Evolutionary conservation across 1,140 invertebrate genomes (phyloP), one percentile per base, ranked within the genome.

Genomic region (Drosophila sp.): DNA sequence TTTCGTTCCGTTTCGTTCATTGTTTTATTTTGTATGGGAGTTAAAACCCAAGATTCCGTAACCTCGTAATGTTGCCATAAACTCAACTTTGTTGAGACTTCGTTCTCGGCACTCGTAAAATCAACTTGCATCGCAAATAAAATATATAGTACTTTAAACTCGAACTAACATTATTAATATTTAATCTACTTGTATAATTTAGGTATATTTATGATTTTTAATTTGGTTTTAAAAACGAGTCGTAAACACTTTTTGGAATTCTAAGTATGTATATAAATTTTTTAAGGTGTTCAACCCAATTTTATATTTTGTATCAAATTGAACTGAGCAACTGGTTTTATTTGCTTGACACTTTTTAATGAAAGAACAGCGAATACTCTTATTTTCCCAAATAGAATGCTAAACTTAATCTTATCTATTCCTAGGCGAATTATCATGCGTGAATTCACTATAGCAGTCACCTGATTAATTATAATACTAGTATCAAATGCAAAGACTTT

Each of bases 11-110:
- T 34, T 50, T 7, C 50, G 29, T 36, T 27, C 8, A 41, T 57
- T 57, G 38, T 43, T 56, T 40, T 43, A 7, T 27, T 27, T 27
- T 51, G 27, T 59, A 29, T 67, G 45, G 45, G 14, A 58, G 65
- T 57, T 61, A 59, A 59, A 67, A 67, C 64, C 64, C 64, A 14
- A 11, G 14, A 50, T 67, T 69, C 57, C 46, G 36, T 69, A 63
- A 63, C 66, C 53, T 21, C 38, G 48, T 61, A 67, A 61, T 59
- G 45, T 14, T 32, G 45, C n/a, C 48, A 51, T 61, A 11, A 34
- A 54, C 53, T 53, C 29, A 13, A 43, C 4, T 46, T 32, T 9
- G 16, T 7, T 27, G 14, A 45, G 57, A 32, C 34, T 45, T 61
- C 7, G 54, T 29, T 41, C 21, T 34, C 4, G 4, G 3, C 11